A percentile compares a stretch with the other conserved stretches of the same genome.
phyloP scores from a whole-genome alignment of 1,140 invertebrate genomes.

The Megalopta genalis region DNA sequence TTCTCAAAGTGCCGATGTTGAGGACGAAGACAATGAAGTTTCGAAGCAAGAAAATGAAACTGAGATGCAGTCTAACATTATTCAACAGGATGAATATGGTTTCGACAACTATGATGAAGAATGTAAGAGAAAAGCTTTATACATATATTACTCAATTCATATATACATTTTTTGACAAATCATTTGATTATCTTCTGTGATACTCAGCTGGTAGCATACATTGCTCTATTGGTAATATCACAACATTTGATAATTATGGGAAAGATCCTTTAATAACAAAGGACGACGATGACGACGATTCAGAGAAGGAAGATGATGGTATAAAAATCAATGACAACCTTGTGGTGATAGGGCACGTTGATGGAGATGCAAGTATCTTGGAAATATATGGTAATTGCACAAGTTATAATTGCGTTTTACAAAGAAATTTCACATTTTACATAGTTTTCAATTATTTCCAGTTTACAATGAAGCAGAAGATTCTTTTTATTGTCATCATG shows the following conservation, averaged over 20 bases:
- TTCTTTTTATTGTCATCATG: slow-evolving; percentile 96
- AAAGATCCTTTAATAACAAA: slow-evolving; percentile 83
- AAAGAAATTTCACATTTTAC: not conserved
- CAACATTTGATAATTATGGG: slow-evolving; percentile 79
- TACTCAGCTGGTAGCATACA: slow-evolving; percentile 72
- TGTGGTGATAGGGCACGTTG: slow-evolving; percentile 92
- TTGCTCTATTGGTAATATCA: slow-evolving; percentile 79
- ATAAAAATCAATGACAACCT: slow-evolving; percentile 95
- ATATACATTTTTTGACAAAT: slow-evolving; percentile 31
- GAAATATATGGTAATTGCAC: slow-evolving; percentile 91
- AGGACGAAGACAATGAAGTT: slow-evolving; percentile 80
- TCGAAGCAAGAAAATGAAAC: slow-evolving; percentile 64
- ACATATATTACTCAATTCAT: slow-evolving; percentile 21
- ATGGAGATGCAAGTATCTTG: slow-evolving; percentile 90
- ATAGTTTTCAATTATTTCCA: slow-evolving; percentile 72
- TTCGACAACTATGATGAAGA: slow-evolving; percentile 88
- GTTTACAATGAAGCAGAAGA: slow-evolving; percentile 94
- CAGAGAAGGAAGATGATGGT: slow-evolving; percentile 94
- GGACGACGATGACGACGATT: slow-evolving; percentile 85
- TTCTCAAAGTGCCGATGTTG: slow-evolving; percentile 71
- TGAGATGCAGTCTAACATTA: not conserved
- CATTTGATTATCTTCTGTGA: not conserved
- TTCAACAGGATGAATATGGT: slow-evolving; percentile 84
- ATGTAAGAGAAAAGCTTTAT: slow-evolving; percentile 76
- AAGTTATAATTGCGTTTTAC: not conserved